Evolutionary conservation across 2,113 vertebrate species (phyloP).

Genomic region (Indicator maculatus): DNA sequence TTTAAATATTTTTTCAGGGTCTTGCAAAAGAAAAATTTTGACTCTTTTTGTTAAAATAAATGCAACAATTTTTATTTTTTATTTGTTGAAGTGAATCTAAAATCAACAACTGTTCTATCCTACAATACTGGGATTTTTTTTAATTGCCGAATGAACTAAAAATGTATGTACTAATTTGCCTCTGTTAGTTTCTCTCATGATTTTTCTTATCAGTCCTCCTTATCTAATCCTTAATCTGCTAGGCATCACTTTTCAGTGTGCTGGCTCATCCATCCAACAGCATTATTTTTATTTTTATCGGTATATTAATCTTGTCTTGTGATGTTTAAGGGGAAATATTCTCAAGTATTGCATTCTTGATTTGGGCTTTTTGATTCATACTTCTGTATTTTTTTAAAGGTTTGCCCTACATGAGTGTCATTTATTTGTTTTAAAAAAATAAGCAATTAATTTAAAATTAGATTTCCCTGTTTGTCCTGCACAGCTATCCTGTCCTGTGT

Average conservation of each 20-base stretch:
- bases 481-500: background rate
- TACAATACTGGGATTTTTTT: background rate
- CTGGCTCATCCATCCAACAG: background rate
- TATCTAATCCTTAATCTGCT: background rate
- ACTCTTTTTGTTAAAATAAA: background rate
- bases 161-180: background rate
- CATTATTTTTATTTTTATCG: background rate
- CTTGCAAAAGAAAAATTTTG: background rate
- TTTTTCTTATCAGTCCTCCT: background rate
- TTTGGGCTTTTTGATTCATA: background rate
- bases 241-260: background rate
- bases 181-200: background rate
- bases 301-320: background rate
- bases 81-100: background rate
- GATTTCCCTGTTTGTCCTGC: background rate
- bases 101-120: background rate
- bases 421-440: background rate
- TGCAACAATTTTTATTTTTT: background rate
- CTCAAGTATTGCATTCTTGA: background rate
- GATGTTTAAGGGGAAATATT: background rate
- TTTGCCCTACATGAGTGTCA: background rate
- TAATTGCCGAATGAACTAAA: background rate
- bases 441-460: background rate
- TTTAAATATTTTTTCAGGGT: background rate
- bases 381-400: background rate